These are phyloP conservation scores for Dolichomitus sp. DNA, from an alignment of 2,888 invertebrate species.

Conservation along the genomic window DNA sequence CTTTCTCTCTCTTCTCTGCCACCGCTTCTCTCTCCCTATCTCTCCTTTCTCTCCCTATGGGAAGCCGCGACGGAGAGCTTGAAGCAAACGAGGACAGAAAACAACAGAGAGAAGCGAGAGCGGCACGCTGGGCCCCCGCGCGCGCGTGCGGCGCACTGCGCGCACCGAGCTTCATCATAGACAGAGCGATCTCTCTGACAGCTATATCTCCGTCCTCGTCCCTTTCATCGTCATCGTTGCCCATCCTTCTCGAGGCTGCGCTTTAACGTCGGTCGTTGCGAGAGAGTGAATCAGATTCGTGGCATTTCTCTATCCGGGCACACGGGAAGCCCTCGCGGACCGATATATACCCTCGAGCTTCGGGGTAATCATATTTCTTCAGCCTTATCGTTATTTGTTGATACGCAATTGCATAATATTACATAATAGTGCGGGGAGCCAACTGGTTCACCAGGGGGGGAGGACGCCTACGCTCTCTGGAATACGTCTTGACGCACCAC, in stretches of 20 bases:
- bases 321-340: slow-evolving; percentile 20
- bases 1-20: slow-evolving; percentile 35
- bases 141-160: slow-evolving; percentile 77
- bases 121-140: slow-evolving; percentile 77
- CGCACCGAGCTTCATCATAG: slow-evolving; percentile 84
- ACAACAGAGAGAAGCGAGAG: slow-evolving; percentile 14
- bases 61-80: slow-evolving; percentile 56
- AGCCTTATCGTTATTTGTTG: background rate
- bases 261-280: slow-evolving; percentile 32
- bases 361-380: background rate
- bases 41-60: slow-evolving; percentile 76
- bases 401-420: background rate
- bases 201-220: slow-evolving; percentile 70
- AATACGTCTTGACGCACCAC: background rate
- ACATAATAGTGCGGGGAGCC: background rate
- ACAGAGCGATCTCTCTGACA: slow-evolving; percentile 82
- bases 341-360: background rate
- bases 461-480: background rate
- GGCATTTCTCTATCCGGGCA: slow-evolving; percentile 42
- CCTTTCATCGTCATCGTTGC: slow-evolving; percentile 17
- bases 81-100: slow-evolving; percentile 25
- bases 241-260: slow-evolving; percentile 22
- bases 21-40: slow-evolving; percentile 51
- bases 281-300: slow-evolving; percentile 54
- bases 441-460: background rate